Evolutionary conservation across 2,888 invertebrate species (phyloP), one percentile per base, ranked within the genome.

Genomic region (Stictocephala bisonia): DNA sequence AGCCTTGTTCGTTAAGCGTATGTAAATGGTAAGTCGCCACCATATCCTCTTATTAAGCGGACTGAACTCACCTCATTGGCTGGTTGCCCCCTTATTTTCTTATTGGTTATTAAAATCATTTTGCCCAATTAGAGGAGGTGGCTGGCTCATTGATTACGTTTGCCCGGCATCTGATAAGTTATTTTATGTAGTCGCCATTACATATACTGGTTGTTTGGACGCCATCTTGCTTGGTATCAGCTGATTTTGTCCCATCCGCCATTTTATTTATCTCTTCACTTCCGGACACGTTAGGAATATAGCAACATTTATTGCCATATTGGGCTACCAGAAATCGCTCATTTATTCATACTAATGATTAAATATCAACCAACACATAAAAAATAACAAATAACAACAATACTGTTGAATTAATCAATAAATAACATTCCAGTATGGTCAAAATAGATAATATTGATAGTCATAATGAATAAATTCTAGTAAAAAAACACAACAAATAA

Each of bases 41-140:
- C 27, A 64, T 64, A 44, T 44, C 64, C 64, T 41, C 64, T 26
- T 64, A 26, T 64, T 64, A 64, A 40, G 20, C 41, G 26, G 26
- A 3, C 44, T 64, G n/a, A 40, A 9, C 44, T 7, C 44, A 11
- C 9, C 44, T 44, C 64, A 64, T 64, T 64, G 64, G 64, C 44
- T 26, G 64, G 60, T 44, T 40, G 64, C 64, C 44, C n/a, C 44
- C 60, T 64, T 44, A 64, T 64, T 44, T 44, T 64, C 64, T 64
- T 64, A 64, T 64, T 64, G 64, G 64, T 64, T 64, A 64, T 64
- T 64, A 64, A 64, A 64, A 64, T 64, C 64, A 64, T 64, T 64
- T 64, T 44, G 64, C 26, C 64, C 64, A 64, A 64, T 64, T 64
- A 64, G 64, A 44, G 64, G n/a, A 26, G 15, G 15, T 26, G 64